Evolutionary conservation across 2,888 invertebrate species (phyloP).

Genomic region (Himalopsyche anomala): DNA sequence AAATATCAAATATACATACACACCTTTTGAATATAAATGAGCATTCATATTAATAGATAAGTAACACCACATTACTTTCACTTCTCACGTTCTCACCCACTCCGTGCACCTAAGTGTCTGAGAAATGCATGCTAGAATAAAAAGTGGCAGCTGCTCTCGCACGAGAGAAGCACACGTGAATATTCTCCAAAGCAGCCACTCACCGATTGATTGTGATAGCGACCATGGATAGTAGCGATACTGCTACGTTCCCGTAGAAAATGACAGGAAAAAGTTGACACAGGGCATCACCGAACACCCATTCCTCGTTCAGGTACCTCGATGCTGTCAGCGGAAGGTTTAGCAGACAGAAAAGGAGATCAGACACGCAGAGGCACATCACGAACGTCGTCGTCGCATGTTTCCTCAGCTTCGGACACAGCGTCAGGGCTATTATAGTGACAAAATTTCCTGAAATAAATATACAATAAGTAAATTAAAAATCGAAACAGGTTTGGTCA

Average conservation of each 20-base stretch:
- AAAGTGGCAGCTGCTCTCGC: no score
- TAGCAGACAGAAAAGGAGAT: slow-evolving; percentile 89
- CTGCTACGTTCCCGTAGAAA: slow-evolving; percentile 93
- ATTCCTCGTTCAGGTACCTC: slow-evolving; percentile 87
- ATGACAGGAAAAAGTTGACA: slow-evolving; percentile 92
- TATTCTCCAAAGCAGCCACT: slow-evolving; percentile 60
- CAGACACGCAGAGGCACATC: slow-evolving; percentile 89
- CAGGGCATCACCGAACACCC: slow-evolving; percentile 86
- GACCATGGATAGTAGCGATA: slow-evolving; percentile 91
- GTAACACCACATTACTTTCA: no score
- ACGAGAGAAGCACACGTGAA: no score
- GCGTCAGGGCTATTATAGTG: slow-evolving; percentile 86
- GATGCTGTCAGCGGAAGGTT: slow-evolving; percentile 91
- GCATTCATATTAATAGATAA: no score
- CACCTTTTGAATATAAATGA: no score
- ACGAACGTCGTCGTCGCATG: slow-evolving; percentile 94
- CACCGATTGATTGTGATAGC: slow-evolving; percentile 93
- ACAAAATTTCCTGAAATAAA: slow-evolving; percentile 85
- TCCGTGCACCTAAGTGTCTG: no score
- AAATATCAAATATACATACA: no score
- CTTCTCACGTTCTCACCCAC: no score
- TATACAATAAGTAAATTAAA: no score
- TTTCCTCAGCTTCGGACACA: slow-evolving; percentile 86
- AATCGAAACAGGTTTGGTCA: no score
- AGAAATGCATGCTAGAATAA: no score